These are phyloP conservation scores for Heliconius eleuchia DNA, from an alignment of 1,140 invertebrate genomes.

Conservation along the genomic window DNA sequence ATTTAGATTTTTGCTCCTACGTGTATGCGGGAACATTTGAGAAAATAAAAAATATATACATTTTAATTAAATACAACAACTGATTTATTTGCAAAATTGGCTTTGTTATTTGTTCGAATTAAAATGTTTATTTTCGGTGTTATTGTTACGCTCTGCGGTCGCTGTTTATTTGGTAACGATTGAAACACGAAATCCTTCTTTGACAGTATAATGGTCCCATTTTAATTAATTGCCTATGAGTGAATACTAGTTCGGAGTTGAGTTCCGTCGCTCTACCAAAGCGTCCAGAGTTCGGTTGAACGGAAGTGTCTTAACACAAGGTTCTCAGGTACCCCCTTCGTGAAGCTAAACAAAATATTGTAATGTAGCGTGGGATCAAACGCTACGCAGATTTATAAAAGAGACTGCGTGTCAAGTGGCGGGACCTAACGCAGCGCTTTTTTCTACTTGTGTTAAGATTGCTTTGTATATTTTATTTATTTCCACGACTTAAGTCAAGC, in stretches of 20 bases:
- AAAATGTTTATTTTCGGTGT: constrained; percentile 12
- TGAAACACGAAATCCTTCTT: neutral
- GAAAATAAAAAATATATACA: neutral
- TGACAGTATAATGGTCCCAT: neutral
- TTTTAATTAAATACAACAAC: constrained; percentile 13
- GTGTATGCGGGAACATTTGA: no score
- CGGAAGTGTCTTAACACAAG: neutral
- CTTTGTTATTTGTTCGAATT: constrained; percentile 19
- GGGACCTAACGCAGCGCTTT: no score
- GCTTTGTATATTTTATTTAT: no score
- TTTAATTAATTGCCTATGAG: no score
- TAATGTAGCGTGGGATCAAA: no score
- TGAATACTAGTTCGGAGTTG: no score
- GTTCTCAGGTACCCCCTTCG: neutral
- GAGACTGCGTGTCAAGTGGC: neutral
- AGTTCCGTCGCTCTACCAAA: no score
- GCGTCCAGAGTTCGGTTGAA: neutral
- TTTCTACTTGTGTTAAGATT: no score
- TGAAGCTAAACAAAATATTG: neutral
- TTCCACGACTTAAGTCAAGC: no score
- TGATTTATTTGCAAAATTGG: constrained; percentile 21
- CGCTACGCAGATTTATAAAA: neutral
- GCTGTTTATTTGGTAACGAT: neutral
- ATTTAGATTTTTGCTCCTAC: no score
- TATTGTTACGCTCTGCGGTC: neutral